A percentile compares a stretch with the other conserved stretches of the same genome.
Evolutionary conservation across 2,888 invertebrate species (phyloP).

Genomic region (Dolomedes plantarius): DNA sequence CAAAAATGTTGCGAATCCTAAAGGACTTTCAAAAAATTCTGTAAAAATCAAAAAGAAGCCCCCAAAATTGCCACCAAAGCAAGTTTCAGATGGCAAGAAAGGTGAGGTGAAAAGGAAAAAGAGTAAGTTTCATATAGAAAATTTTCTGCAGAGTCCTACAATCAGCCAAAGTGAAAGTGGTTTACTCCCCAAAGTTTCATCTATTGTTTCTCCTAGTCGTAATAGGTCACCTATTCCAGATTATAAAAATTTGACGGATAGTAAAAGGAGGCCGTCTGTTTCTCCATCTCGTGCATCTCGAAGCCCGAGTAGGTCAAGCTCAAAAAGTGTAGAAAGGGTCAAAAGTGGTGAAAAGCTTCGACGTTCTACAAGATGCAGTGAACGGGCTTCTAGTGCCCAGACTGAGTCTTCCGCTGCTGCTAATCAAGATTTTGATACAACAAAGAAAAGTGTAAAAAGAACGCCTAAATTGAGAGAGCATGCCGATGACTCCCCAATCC

Average conservation of each 20-base stretch:
- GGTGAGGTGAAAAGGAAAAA: constrained; percentile 53
- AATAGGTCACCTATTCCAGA: constrained; percentile 50
- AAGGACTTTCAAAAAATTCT: constrained; percentile 8
- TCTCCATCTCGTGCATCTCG: constrained; percentile 20
- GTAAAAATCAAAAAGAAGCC: constrained; percentile 24
- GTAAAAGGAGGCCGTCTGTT: constrained; percentile 7
- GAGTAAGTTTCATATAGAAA: constrained; percentile 61
- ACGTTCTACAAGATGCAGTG: constrained; percentile 55
- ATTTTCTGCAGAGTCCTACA: constrained; percentile 60
- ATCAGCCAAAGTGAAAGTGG: constrained; percentile 11
- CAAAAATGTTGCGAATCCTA: background rate
- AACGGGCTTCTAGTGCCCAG: constrained; percentile 42
- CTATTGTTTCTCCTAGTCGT: constrained; percentile 46
- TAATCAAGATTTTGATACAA: background rate
- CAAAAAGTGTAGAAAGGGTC: constrained; percentile 4
- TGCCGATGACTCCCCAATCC: constrained; percentile 23
- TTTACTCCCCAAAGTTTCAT: background rate
- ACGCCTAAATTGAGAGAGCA: constrained; percentile 24
- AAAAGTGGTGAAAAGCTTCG: constrained; percentile 54
- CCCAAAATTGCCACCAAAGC: constrained; percentile 15
- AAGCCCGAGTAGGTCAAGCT: constrained; percentile 21
- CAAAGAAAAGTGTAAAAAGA: constrained; percentile 21
- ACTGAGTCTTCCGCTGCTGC: constrained; percentile 27
- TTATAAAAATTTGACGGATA: background rate
- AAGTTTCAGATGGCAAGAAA: constrained; percentile 39